Conservation (phyloP, 2,888 invertebrate genomes). For the Drosophila nr. fundita region DNA sequence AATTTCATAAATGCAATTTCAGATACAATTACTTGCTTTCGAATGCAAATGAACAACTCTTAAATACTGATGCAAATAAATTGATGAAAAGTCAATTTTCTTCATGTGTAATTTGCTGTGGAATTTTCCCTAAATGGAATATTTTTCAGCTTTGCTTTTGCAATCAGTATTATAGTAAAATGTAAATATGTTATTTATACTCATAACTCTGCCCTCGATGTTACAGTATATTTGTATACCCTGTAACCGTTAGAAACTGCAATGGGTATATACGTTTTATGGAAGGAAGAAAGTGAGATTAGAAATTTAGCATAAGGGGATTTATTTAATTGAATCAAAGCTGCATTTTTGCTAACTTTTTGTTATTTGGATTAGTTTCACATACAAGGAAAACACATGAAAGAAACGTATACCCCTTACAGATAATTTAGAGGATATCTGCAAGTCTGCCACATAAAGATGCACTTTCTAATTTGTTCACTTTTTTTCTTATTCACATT, state of each 20-base stretch:
- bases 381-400: not conserved
- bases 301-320: not conserved
- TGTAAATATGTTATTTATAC: constrained; percentile 60
- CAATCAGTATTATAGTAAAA: constrained; percentile 50
- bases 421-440: not conserved
- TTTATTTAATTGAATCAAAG: not conserved
- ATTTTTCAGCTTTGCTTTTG: constrained; percentile 17
- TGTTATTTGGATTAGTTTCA: not conserved
- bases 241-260: constrained; percentile 1
- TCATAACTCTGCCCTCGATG: constrained; percentile 19
- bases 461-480: too few relatives aligned
- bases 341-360: not conserved
- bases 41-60: not conserved
- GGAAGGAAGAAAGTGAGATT: not conserved
- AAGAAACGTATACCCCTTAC: too few relatives aligned
- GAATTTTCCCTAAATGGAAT: constrained; percentile 13
- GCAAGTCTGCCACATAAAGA: not conserved
- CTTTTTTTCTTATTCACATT: too few relatives aligned
- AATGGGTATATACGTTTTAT: not conserved
- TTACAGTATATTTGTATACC: not conserved
- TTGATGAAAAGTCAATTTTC: constrained; percentile 1
- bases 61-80: not conserved
- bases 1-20: not conserved
- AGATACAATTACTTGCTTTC: not conserved
- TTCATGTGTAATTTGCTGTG: constrained; percentile 7